Percentiles rank a stretch among this genome's conserved stretches.
phyloP scores from a whole-genome alignment of 2,113 vertebrate genomes.

The Fukomys damarensis region DNA sequence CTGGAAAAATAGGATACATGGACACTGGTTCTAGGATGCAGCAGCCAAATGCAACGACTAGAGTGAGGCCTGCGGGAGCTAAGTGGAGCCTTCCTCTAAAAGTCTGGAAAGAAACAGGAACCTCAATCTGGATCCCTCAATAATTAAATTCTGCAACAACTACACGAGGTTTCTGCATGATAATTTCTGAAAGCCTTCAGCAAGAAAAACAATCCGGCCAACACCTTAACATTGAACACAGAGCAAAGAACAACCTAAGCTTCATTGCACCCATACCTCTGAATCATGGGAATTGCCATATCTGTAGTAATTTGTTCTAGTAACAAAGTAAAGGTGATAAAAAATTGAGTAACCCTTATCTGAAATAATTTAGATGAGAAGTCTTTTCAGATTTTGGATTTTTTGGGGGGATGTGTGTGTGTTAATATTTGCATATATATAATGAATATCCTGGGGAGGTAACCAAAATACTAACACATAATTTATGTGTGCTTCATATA shows the following conservation, averaged over 20 bases:
- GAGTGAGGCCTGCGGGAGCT: neutral
- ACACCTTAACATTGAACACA: neutral
- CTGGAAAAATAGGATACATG: neutral
- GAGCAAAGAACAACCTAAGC: neutral
- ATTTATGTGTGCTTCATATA: neutral
- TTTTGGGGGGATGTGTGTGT: neutral
- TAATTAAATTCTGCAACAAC: neutral
- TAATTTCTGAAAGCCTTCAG: neutral
- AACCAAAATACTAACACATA: neutral
- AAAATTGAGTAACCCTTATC: neutral
- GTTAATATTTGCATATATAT: neutral
- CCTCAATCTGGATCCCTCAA: neutral
- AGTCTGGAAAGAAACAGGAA: neutral
- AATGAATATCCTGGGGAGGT: neutral
- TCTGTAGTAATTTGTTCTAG: neutral
- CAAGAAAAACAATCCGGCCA: neutral
- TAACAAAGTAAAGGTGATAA: neutral
- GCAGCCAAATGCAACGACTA: fast-evolving
- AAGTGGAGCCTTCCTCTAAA: neutral
- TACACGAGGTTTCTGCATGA: neutral
- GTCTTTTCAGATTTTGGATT: neutral
- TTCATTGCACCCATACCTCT: neutral
- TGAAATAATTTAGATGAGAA: neutral
- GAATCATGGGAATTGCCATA: neutral
- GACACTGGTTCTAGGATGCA: neutral